Percentiles rank a stretch among this genome's conserved stretches.
Conservation (phyloP, 1,140 invertebrate genomes). For the Drosophila athabasca region DNA sequence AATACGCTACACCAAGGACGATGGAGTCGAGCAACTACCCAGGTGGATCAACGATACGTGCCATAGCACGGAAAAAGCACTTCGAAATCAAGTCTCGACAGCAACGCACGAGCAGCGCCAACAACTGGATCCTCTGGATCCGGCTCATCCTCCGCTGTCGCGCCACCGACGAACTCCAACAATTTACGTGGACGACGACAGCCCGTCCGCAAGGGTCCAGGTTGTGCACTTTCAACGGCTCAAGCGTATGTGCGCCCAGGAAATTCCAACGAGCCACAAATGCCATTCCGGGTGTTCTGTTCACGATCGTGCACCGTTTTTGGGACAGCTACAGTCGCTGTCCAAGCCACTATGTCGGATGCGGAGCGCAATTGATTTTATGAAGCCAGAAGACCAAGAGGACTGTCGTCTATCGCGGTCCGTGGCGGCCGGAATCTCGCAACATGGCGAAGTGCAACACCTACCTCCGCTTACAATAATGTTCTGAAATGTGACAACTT, state of each 20-base stretch:
- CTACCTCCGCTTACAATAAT: constrained; percentile 89
- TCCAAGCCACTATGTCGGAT: constrained; percentile 93
- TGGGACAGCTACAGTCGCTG: constrained; percentile 90
- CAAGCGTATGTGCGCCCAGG: constrained; percentile 86
- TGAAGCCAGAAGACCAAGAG: constrained; percentile 78
- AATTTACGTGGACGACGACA: constrained; percentile 83
- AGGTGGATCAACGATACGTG: constrained; percentile 83
- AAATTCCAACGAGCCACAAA: constrained; percentile 87
- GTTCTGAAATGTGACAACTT: constrained; percentile 94
- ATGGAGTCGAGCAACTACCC: constrained; percentile 83
- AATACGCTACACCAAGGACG: constrained; percentile 80
- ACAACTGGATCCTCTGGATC: constrained; percentile 17
- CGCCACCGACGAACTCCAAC: constrained; percentile 79
- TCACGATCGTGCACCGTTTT: constrained; percentile 86
- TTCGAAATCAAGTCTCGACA: constrained; percentile 30
- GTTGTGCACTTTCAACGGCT: constrained; percentile 88
- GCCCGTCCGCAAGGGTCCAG: constrained; percentile 84
- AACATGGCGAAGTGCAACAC: constrained; percentile 91
- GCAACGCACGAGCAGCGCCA: constrained; percentile 17
- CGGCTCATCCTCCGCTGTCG: constrained; percentile 31
- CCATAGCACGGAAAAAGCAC: constrained; percentile 89
- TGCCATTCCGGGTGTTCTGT: constrained; percentile 89
- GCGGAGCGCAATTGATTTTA: constrained; percentile 89
- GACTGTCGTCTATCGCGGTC: constrained; percentile 91
- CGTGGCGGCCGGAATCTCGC: constrained; percentile 94